Base-by-base conservation (phyloP, 1,140 invertebrate species). In the Akabosia matsudoensis region DNA sequence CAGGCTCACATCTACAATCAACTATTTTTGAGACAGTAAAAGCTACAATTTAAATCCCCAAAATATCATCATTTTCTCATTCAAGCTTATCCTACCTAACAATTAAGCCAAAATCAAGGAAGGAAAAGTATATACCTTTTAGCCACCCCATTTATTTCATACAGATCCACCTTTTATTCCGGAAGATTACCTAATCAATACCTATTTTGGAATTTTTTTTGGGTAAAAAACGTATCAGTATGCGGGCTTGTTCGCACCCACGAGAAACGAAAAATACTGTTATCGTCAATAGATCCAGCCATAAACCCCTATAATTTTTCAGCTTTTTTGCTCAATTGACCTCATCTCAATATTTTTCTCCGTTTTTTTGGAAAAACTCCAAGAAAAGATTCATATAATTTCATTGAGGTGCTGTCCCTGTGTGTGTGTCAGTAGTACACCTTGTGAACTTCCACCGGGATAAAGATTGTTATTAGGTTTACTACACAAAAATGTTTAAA, bases 281-380 rank as follows among this genome's bases (percentile, higher is more conserved):
- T n/a, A n/a, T n/a, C n/a, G n/a, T n/a, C n/a, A n/a, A n/a, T n/a
- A n/a, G n/a, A n/a, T n/a, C n/a, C n/a, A n/a, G n/a, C n/a, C n/a
- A n/a, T n/a, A n/a, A n/a, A n/a, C n/a, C n/a, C n/a, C 70, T 73
- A 70, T 76, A 76, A 76, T 72, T 72, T 70, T 34, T 52, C 45
- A n/a, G n/a, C n/a, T n/a, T 76, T 76, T 76, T 76, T 70, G 70
- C 75, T 76, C 75, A 76, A 76, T 76, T 76, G 75, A 76, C 67
- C 74, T 24, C 67, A 70, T 67, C 61, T 4, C n/a, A 31, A 64
- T 64, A 64, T 51, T 67, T 51, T 64, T 37, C 37, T 33, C 74
- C 74, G n/a, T 51, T 70, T 71, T 76, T 76, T 72, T 70, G 54
- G 51, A 24, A 61, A 34, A 22, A 67, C 37, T 70, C 52, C 61